These are phyloP conservation scores for Xanthia togata DNA, from an alignment of 2,888 invertebrate species.

Conservation along the genomic window DNA sequence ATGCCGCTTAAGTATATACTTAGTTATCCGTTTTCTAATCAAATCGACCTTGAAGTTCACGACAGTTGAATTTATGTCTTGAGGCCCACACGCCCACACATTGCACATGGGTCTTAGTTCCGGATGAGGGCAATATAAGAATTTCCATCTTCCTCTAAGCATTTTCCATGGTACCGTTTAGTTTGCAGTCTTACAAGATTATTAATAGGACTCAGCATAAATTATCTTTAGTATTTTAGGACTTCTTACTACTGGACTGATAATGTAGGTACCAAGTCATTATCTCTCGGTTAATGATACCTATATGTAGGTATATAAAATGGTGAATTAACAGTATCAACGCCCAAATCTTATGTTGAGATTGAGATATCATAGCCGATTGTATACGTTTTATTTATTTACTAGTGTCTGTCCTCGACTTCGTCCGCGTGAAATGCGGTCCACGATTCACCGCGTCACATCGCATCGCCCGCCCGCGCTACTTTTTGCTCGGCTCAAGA, in stretches of 20 bases:
- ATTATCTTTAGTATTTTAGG: not conserved
- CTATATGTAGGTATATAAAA: no score
- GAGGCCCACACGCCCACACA: not conserved
- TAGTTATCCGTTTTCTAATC: constrained; percentile 29
- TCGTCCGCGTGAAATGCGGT: no score
- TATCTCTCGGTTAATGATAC: not conserved
- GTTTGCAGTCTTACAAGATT: not conserved
- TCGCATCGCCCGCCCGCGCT: no score
- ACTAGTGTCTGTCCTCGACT: no score
- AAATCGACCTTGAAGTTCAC: constrained; percentile 23
- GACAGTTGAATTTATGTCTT: constrained; percentile 6
- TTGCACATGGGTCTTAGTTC: not conserved
- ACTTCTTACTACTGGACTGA: not conserved
- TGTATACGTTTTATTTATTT: not conserved
- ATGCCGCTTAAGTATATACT: not conserved
- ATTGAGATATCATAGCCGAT: not conserved
- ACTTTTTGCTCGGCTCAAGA: no score
- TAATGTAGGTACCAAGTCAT: not conserved
- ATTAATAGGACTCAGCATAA: not conserved
- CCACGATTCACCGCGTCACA: no score
- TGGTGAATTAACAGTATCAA: not conserved
- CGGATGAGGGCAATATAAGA: not conserved
- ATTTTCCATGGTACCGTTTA: not conserved
- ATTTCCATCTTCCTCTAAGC: not conserved
- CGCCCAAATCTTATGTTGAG: not conserved